Evolutionary conservation across 2,113 vertebrate genomes (phyloP).

Genomic region (Benitochromis conjunctus): DNA sequence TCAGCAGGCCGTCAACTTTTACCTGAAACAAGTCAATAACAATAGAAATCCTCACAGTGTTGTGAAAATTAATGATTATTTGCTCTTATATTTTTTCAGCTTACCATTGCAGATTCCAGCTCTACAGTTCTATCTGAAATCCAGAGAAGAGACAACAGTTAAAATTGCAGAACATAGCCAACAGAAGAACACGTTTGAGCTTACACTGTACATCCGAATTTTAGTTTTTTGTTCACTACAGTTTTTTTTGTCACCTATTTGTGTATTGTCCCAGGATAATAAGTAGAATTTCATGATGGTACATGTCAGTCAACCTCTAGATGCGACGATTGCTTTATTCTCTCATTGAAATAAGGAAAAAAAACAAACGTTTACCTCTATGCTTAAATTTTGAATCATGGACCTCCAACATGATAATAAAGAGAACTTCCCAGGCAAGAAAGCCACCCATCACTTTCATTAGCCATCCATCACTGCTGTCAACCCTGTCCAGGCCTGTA

Average conservation of each 20-base stretch:
- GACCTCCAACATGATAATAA: conserved; percentile 48
- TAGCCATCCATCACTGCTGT: conserved; percentile 54
- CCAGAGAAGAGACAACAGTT: not conserved
- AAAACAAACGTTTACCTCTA: conserved; percentile 14
- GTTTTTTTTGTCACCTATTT: not conserved
- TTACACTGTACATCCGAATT: not conserved
- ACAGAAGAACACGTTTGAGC: not conserved
- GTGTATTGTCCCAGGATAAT: not conserved
- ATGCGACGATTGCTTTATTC: not conserved
- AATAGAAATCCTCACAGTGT: no score
- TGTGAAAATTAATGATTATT: no score
- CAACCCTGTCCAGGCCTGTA: conserved; percentile 66
- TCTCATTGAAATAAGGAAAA: not conserved
- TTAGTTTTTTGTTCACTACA: not conserved
- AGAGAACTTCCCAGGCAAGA: conserved; percentile 68
- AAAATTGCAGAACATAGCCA: not conserved
- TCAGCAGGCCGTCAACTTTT: conserved; percentile 4
- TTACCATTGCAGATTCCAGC: not conserved
- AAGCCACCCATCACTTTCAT: conserved; percentile 75
- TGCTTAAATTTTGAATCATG: conserved; percentile 28
- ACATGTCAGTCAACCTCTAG: not conserved
- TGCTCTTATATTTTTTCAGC: not conserved
- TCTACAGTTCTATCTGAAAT: not conserved
- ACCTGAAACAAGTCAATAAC: no score
- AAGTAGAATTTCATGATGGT: not conserved